Conservation (phyloP, 2,797 vertebrate genomes). For the Acanthurus lineatus region DNA sequence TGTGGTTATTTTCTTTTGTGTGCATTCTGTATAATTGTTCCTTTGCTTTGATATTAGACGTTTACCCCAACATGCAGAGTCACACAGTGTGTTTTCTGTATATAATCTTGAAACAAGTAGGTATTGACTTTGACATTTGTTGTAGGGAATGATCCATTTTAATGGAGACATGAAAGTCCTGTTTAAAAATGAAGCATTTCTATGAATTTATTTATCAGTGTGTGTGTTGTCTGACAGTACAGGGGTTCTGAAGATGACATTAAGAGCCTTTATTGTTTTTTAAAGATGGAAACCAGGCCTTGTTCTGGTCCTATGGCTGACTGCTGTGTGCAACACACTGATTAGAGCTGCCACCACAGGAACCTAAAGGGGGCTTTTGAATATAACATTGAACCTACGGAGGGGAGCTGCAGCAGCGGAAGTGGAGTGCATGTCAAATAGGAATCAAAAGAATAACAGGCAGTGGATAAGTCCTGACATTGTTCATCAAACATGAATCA, state of each 20-base stretch:
- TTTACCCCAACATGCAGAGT: slow-evolving; percentile 31
- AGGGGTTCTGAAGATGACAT: slow-evolving; percentile 55
- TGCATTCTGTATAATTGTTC: slow-evolving; percentile 35
- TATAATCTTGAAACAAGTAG: slow-evolving; percentile 41
- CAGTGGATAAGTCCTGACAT: slow-evolving; percentile 43
- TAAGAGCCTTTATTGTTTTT: slow-evolving; percentile 66
- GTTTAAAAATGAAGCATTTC: slow-evolving; percentile 55
- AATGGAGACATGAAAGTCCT: slow-evolving; percentile 53
- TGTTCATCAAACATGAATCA: slow-evolving; percentile 56
- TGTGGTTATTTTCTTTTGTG: slow-evolving; percentile 50
- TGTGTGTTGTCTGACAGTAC: slow-evolving; percentile 50
- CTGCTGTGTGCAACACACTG: slow-evolving; percentile 55
- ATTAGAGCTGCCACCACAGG: slow-evolving; percentile 65
- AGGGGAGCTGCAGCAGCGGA: slow-evolving; percentile 9
- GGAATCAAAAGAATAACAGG: slow-evolving; percentile 43
- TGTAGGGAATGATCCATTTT: slow-evolving; percentile 37
- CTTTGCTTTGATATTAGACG: slow-evolving; percentile 48
- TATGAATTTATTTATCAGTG: slow-evolving; percentile 62
- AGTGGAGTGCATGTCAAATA: slow-evolving; percentile 35
- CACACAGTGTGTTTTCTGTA: slow-evolving; percentile 27
- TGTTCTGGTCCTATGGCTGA: slow-evolving; percentile 30
- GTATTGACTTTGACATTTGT: slow-evolving; percentile 59
- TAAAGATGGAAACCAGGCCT: slow-evolving; percentile 76
- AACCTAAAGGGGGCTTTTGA: slow-evolving; percentile 54
- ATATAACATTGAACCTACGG: slow-evolving; percentile 36